Conservation (phyloP, 1,140 invertebrate species). For the Daktulosphaira vitifoliae region DNA sequence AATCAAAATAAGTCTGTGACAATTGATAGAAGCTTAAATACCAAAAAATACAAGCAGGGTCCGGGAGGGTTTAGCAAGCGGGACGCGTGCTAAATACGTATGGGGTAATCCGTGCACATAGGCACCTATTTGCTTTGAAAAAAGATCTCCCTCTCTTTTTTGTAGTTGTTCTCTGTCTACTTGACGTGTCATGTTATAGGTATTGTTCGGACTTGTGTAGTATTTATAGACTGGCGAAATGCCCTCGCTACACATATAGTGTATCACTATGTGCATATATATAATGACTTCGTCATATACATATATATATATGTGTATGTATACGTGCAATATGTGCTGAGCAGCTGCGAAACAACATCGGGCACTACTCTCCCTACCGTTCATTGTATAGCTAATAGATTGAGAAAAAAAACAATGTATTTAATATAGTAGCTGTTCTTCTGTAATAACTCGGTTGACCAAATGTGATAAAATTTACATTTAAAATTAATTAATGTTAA, state of each 20-base stretch:
- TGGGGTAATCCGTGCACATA: constrained; percentile 14
- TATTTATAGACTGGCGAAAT: constrained; percentile 9
- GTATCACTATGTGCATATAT: background rate
- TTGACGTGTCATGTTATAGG: too few species aligned
- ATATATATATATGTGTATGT: too few species aligned
- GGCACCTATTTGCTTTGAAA: constrained; percentile 2
- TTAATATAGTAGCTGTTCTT: too few species aligned
- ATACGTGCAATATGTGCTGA: too few species aligned
- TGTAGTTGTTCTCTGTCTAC: background rate
- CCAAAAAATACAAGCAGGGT: too few species aligned
- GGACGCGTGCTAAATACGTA: constrained; percentile 23
- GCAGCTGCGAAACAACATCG: too few species aligned
- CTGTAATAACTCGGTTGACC: too few species aligned
- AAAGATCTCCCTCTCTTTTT: constrained; percentile 14
- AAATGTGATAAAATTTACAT: too few species aligned
- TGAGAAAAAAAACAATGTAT: too few species aligned
- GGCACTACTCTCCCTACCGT: too few species aligned
- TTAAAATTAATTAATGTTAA: too few species aligned
- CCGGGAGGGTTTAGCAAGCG: background rate
- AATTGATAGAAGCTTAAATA: background rate
- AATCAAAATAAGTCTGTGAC: constrained; percentile 30
- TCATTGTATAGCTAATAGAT: too few species aligned
- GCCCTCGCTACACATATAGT: constrained; percentile 4
- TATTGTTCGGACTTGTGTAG: constrained; percentile 9
- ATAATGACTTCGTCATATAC: background rate